A percentile compares a stretch with the other conserved stretches of the same genome.
These are phyloP conservation scores for Neosalanx taihuensis DNA, from an alignment of 2,797 vertebrate species.

Conservation along the genomic window DNA sequence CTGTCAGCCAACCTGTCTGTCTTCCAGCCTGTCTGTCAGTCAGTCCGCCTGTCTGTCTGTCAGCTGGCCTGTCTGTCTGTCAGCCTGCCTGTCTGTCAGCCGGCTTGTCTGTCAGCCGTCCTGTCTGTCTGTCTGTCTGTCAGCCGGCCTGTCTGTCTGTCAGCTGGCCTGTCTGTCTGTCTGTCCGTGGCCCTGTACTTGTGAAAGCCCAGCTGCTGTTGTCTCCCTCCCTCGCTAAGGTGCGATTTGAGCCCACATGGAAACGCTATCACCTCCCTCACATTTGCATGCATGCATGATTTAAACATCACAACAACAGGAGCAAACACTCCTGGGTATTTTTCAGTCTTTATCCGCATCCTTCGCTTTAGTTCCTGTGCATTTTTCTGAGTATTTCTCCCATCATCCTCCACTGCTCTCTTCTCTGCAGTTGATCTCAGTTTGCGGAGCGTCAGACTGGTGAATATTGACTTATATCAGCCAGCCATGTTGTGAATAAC, in stretches of 20 bases:
- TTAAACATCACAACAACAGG: constrained; percentile 10
- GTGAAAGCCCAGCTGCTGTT: constrained; percentile 57
- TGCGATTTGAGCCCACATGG: constrained; percentile 50
- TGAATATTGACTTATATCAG: too few relatives aligned
- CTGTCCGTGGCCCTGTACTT: constrained; percentile 43
- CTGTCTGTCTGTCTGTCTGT: constrained; percentile 1
- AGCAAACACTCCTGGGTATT: neutral
- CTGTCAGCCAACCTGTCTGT: too few relatives aligned
- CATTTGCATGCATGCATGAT: constrained; percentile 45
- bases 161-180: neutral
- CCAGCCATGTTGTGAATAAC: too few relatives aligned
- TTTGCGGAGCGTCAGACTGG: constrained; percentile 3
- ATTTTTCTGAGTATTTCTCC: constrained; percentile 46
- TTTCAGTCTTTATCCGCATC: neutral
- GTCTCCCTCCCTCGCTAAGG: constrained; percentile 53
- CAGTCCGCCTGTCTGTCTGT: too few relatives aligned
- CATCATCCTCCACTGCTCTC: constrained; percentile 26
- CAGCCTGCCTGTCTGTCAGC: neutral
- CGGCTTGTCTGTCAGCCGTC: neutral
- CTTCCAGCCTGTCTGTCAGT: too few relatives aligned
- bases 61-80: too few relatives aligned
- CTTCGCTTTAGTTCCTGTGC: neutral
- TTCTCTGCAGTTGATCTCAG: constrained; percentile 19
- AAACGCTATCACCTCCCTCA: constrained; percentile 49
- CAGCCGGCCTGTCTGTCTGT: neutral